phyloP scores from a whole-genome alignment of 2,113 vertebrate genomes.

The Hippocampus mohnikei region DNA sequence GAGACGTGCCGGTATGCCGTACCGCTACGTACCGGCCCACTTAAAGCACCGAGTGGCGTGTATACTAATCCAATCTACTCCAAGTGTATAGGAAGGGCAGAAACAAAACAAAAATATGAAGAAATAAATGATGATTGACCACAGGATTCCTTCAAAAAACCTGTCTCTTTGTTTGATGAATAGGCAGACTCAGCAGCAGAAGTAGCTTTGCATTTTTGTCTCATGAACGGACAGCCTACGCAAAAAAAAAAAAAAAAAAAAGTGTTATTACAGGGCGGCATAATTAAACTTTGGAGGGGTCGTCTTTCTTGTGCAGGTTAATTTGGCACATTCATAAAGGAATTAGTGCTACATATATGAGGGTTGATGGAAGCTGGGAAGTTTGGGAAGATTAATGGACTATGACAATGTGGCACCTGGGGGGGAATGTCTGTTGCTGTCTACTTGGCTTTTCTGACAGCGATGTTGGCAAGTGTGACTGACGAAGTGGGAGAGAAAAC shows the following conservation, averaged over 20 bases:
- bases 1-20: no score
- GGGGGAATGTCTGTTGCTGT: constrained; percentile 78
- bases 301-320: constrained; percentile 78
- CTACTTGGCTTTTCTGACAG: constrained; percentile 72
- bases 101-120: constrained; percentile 2
- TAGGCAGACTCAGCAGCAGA: not conserved
- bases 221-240: constrained; percentile 33
- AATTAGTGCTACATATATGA: constrained; percentile 74
- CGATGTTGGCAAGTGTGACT: constrained; percentile 48
- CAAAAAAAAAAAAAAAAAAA: constrained; percentile 39
- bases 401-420: constrained; percentile 82
- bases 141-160: constrained; percentile 14
- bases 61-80: not conserved
- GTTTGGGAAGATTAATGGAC: constrained; percentile 85
- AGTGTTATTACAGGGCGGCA: constrained; percentile 61
- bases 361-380: constrained; percentile 66
- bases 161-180: not conserved
- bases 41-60: no score
- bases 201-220: not conserved
- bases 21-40: no score
- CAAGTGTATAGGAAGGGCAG: constrained; percentile 3
- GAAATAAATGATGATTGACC: constrained; percentile 22
- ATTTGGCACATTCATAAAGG: constrained; percentile 78
- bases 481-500: constrained; percentile 58
- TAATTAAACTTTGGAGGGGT: constrained; percentile 73